A percentile compares a stretch with the other conserved stretches of the same genome.
phyloP scores from a whole-genome alignment of 1,140 invertebrate species.

The Goniozus legneri region DNA sequence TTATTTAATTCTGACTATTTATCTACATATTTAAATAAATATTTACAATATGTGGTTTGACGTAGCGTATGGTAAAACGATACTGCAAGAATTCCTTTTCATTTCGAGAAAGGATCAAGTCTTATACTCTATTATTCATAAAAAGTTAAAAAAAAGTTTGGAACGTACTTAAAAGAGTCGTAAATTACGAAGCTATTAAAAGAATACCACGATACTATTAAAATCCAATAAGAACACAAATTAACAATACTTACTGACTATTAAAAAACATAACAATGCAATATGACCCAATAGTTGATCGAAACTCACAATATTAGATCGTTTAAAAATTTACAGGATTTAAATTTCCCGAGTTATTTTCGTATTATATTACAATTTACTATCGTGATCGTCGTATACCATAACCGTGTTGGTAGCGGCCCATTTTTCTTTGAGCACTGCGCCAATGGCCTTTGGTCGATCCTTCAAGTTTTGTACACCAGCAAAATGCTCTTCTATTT shows the following conservation, averaged over 20 bases:
- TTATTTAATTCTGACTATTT: too few relatives aligned
- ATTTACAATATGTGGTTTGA: too few relatives aligned
- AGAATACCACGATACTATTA: background rate
- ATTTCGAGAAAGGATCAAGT: too few relatives aligned
- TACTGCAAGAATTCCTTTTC: too few relatives aligned
- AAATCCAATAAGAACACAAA: background rate
- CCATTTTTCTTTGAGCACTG: conserved; percentile 44
- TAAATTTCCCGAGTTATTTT: background rate
- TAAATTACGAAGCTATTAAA: too few relatives aligned
- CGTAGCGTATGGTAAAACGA: too few relatives aligned
- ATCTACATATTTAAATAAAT: too few relatives aligned
- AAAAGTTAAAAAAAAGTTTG: too few relatives aligned
- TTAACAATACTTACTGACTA: background rate
- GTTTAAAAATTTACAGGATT: background rate
- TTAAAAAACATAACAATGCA: background rate
- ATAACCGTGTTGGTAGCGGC: conserved; percentile 40
- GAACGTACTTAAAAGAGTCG: too few relatives aligned
- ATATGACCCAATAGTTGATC: background rate
- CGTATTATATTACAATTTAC: conserved; percentile 33
- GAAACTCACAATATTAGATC: background rate
- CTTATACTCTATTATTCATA: too few relatives aligned
- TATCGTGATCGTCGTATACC: conserved; percentile 41
- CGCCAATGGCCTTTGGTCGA: conserved; percentile 32
- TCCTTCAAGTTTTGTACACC: conserved; percentile 55
- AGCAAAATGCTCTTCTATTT: conserved; percentile 68